These are phyloP conservation scores for Pentamera pediparva DNA, from an alignment of 53 echinoderm and acorn worm genomes.

Conservation along the genomic window DNA sequence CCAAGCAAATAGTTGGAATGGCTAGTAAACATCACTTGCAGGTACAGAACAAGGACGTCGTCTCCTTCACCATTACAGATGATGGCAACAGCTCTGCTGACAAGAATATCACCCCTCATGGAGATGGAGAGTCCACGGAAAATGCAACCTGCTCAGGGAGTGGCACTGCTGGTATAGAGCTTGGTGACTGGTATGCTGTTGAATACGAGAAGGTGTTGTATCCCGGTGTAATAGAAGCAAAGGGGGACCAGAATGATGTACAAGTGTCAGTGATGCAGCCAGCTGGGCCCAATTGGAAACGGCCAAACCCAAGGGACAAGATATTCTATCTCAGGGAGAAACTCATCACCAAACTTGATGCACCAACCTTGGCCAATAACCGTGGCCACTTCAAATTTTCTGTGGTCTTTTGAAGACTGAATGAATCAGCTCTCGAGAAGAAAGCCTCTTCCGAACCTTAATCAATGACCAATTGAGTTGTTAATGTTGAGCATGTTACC, in stretches of 20 bases:
- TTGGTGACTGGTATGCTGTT: constrained; percentile 47
- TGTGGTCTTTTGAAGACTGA: background rate
- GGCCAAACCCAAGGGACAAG: constrained; percentile 41
- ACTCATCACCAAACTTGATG: constrained; percentile 31
- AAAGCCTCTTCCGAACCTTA: background rate
- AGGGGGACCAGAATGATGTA: constrained; percentile 43
- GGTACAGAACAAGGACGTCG: constrained; percentile 21
- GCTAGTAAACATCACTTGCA: constrained; percentile 14
- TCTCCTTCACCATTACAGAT: constrained; percentile 14
- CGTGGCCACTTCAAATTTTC: constrained; percentile 40
- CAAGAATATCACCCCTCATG: constrained; percentile 2
- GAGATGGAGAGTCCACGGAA: constrained; percentile 13
- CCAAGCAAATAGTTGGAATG: constrained; percentile 16
- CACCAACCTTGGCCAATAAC: constrained; percentile 35
- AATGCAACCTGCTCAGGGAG: constrained; percentile 18
- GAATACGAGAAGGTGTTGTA: constrained; percentile 44
- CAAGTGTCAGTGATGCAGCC: constrained; percentile 57
- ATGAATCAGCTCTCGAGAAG: background rate
- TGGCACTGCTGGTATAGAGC: constrained; percentile 9
- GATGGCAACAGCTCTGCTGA: constrained; percentile 17
- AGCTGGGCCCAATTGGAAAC: constrained; percentile 49
- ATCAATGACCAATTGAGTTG: constrained; percentile 6
- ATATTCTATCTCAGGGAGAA: constrained; percentile 27
- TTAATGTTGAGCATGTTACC: background rate
- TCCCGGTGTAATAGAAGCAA: constrained; percentile 54